These are phyloP conservation scores for Plusia festucae DNA, from an alignment of 2,888 invertebrate species.

Conservation along the genomic window DNA sequence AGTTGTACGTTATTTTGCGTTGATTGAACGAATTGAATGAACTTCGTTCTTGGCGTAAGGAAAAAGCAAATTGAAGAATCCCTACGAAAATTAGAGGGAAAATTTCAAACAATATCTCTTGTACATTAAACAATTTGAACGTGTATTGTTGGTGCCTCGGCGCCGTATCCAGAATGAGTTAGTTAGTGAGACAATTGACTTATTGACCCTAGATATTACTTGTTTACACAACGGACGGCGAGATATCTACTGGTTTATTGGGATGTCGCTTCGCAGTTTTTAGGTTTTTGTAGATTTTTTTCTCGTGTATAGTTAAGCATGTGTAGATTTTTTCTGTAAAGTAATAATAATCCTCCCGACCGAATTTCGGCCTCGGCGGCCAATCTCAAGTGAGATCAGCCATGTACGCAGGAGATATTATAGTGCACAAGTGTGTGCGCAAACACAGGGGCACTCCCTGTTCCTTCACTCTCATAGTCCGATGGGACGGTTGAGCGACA, in stretches of 20 bases:
- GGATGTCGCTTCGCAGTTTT: background rate
- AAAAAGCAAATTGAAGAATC: no score
- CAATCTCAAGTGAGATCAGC: no score
- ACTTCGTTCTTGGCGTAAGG: no score
- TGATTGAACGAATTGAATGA: no score
- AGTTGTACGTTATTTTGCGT: no score
- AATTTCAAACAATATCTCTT: background rate
- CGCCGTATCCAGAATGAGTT: constrained; percentile 51
- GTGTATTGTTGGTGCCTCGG: background rate
- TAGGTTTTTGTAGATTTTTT: background rate
- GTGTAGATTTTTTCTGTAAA: background rate
- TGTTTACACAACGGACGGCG: constrained; percentile 32
- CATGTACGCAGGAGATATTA: no score
- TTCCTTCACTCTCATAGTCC: no score
- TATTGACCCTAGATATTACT: constrained; percentile 41
- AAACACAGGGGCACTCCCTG: no score
- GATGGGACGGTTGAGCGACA: no score
- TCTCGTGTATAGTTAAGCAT: background rate
- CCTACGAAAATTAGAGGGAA: no score
- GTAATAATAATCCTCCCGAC: background rate
- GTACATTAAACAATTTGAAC: background rate
- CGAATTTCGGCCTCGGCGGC: no score
- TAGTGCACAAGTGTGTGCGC: no score
- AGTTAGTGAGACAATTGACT: constrained; percentile 41
- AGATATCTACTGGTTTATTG: background rate